Base-by-base conservation (phyloP, 2,888 invertebrate species). In the Anthoptus insignis region DNA sequence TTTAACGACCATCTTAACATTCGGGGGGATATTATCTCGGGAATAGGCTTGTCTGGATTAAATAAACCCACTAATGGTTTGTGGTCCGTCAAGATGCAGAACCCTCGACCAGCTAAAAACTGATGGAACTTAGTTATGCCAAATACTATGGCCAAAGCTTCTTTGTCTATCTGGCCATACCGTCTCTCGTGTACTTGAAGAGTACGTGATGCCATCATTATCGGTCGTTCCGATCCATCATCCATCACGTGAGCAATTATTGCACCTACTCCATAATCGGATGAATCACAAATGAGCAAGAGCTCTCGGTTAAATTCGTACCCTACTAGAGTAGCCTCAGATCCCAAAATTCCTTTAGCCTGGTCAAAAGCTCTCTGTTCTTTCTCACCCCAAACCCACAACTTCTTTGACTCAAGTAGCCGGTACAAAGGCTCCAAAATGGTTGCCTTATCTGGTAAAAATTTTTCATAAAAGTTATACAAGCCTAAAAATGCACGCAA, bases 121-220 rank as follows among this genome's bases (percentile, higher is more conserved):
- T 69, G 14, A 9, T 66, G 60, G 21, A 71, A 65, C 53, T 70
- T 70, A 8, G 42, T 60, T 13, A 74, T 11, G 0, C 73, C 74
- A 65, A 72, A 74, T 52, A 72, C 65, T 7, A 73, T 73, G 3
- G 73, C 72, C 3, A 63, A 8, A n/a, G 74, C 72, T 13, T 73
- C 74, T 45, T 72, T 74, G 52, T 76, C 70, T 9, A 74, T 64
- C 52, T 73, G 69, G 6, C 63, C 66, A 56, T 75, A 75, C 7
- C 61, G 47, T 16, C 72, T 56, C 39, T 75, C 73, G 47, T 71
- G 71, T 0, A 37, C 27, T 13, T 70, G 68, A 14, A 73, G 39
- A 11, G 70, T 73, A 21, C 74, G 57, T 8, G 72, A 75, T 6
- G 52, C 64, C 70, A 74, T 69, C 9, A 64, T 60, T 0, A 72